These are phyloP conservation scores for Heliconius charithonia DNA, from an alignment of 2,888 invertebrate species.

Conservation along the genomic window DNA sequence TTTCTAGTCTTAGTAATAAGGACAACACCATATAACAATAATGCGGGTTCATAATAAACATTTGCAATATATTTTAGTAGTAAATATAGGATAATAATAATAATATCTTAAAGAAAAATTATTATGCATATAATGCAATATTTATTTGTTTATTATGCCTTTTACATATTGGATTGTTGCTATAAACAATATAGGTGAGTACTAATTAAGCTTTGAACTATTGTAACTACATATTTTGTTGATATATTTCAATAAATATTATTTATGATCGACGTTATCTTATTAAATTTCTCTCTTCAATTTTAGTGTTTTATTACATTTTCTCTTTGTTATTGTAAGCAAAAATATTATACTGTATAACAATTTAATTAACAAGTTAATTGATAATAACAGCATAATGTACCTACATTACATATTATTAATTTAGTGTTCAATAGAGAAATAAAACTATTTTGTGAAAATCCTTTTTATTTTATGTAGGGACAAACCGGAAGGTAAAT, in stretches of 20 bases:
- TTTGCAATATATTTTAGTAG: slow-evolving; percentile 22
- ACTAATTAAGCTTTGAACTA: slow-evolving; percentile 40
- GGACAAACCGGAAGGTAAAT: too few relatives aligned
- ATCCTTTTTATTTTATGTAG: too few relatives aligned
- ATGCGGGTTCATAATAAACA: slow-evolving; percentile 11
- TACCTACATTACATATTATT: too few relatives aligned
- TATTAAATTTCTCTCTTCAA: slow-evolving; percentile 45
- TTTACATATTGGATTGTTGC: slow-evolving; percentile 33
- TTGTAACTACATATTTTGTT: slow-evolving; percentile 51
- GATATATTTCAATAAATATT: slow-evolving; percentile 55
- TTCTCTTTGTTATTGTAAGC: background rate
- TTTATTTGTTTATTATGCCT: slow-evolving; percentile 37
- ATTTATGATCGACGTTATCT: slow-evolving; percentile 57
- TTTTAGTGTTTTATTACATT: slow-evolving; percentile 30
- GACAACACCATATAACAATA: slow-evolving; percentile 20
- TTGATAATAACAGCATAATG: too few relatives aligned
- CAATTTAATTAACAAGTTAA: too few relatives aligned
- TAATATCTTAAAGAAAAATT: slow-evolving; percentile 13
- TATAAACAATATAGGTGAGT: slow-evolving; percentile 32
- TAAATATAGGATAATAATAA: slow-evolving; percentile 3
- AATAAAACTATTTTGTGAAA: too few relatives aligned
- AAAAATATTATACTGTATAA: background rate
- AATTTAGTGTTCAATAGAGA: too few relatives aligned
- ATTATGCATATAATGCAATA: slow-evolving; percentile 40
- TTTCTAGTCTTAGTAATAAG: slow-evolving; percentile 38